phyloP scores from a whole-genome alignment of 2,797 vertebrate species.

The Lithobates pipiens region DNA sequence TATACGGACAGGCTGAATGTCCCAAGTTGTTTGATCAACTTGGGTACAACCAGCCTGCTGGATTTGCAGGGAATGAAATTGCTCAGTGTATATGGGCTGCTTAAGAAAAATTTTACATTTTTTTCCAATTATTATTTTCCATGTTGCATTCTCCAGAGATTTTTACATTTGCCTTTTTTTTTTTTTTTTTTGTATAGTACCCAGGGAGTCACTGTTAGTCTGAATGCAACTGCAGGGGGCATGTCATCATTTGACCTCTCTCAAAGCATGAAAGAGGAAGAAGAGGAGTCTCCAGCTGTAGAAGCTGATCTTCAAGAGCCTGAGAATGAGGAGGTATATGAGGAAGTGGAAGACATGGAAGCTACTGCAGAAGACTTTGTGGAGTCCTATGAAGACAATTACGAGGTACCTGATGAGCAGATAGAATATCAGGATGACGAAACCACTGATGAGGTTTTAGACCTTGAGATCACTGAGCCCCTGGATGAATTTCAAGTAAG shows the following conservation, averaged over 20 bases:
- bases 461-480: constrained; percentile 95
- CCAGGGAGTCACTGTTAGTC: constrained; percentile 80
- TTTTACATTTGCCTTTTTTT: too few species aligned
- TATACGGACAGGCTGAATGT: too few species aligned
- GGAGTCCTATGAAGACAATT: constrained; percentile 80
- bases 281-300: constrained; percentile 78
- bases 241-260: constrained; percentile 81
- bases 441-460: constrained; percentile 91
- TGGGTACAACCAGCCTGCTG: too few species aligned
- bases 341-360: constrained; percentile 78
- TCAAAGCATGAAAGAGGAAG: constrained; percentile 75
- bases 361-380: constrained; percentile 61
- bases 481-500: constrained; percentile 97
- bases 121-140: too few species aligned
- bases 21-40: too few species aligned
- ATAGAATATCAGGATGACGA: constrained; percentile 83
- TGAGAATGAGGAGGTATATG: constrained; percentile 76
- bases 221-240: constrained; percentile 81
- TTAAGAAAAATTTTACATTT: too few species aligned
- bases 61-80: too few species aligned
- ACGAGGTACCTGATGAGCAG: constrained; percentile 82
- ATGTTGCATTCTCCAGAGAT: too few species aligned
- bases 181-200: constrained; percentile 74
- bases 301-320: constrained; percentile 64
- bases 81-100: too few species aligned